phyloP scores from a whole-genome alignment of 2,888 invertebrate genomes.

The Unio pictorum region DNA sequence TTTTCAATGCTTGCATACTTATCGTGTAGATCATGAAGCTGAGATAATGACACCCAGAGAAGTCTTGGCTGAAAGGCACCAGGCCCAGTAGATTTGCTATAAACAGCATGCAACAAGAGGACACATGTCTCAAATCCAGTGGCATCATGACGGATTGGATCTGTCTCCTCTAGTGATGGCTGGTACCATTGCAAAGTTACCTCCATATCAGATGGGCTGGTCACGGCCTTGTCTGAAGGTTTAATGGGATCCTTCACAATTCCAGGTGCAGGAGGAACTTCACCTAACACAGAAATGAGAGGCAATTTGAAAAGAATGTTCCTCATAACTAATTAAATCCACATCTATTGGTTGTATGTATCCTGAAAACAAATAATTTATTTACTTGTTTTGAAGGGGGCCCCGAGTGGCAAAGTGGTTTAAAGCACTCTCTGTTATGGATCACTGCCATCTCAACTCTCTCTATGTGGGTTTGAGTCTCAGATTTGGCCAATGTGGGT shows the following conservation, averaged over 20 bases:
- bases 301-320: neutral
- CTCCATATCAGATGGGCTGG: slow-evolving; percentile 52
- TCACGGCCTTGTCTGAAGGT: slow-evolving; percentile 47
- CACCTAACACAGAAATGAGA: slow-evolving; percentile 14
- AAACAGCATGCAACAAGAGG: slow-evolving; percentile 55
- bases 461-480: too few species aligned
- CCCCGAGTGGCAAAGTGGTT: too few species aligned
- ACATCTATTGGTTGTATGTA: neutral
- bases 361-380: too few species aligned
- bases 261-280: slow-evolving; percentile 47
- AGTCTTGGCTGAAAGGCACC: slow-evolving; percentile 35
- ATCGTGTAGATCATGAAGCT: slow-evolving; percentile 62
- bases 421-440: too few species aligned
- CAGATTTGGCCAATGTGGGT: too few species aligned
- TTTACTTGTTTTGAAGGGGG: too few species aligned
- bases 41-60: slow-evolving; percentile 55
- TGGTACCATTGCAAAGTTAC: slow-evolving; percentile 66
- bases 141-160: slow-evolving; percentile 46
- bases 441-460: too few species aligned
- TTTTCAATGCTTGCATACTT: slow-evolving; percentile 41
- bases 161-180: slow-evolving; percentile 55
- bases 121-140: slow-evolving; percentile 43
- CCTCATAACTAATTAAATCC: neutral
- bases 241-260: slow-evolving; percentile 30
- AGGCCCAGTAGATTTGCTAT: slow-evolving; percentile 35